Percentiles rank a stretch among this genome's conserved stretches.
Conservation (phyloP, 2,113 vertebrate species). For the Cynopterus brachyotis region DNA sequence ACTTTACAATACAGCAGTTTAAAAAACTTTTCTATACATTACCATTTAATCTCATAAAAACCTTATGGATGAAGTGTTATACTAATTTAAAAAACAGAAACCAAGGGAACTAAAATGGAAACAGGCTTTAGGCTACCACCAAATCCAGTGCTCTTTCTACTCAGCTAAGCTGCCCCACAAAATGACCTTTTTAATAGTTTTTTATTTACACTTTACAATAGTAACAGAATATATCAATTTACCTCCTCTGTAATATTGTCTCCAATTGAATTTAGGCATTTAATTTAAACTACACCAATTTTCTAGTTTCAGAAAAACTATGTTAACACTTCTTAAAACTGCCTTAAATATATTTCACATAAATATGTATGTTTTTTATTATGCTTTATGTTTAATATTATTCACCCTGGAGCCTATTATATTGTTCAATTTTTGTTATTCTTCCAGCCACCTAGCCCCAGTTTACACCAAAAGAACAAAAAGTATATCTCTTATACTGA, state of each 20-base stretch:
- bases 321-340: constrained; percentile 21
- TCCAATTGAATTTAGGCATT: background rate
- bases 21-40: constrained; percentile 4
- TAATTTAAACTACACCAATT: constrained; percentile 23
- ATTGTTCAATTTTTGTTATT: background rate
- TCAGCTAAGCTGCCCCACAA: background rate
- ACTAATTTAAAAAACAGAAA: constrained; percentile 27
- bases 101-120: background rate
- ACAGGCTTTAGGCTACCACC: background rate
- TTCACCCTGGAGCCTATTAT: background rate
- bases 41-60: constrained; percentile 30
- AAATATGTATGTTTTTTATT: background rate
- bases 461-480: background rate
- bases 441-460: background rate
- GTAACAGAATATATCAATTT: background rate
- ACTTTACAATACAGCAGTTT: background rate
- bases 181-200: background rate
- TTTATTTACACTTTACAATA: background rate
- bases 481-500: background rate
- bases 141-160: background rate
- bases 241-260: background rate
- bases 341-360: constrained; percentile 46
- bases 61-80: background rate
- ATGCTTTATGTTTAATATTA: constrained; percentile 2
- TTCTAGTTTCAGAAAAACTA: constrained; percentile 52